Percentiles rank a stretch among this genome's conserved stretches.
These are phyloP conservation scores for Chrysocyon brachyurus DNA, from an alignment of 2,797 vertebrate species.

Conservation along the genomic window DNA sequence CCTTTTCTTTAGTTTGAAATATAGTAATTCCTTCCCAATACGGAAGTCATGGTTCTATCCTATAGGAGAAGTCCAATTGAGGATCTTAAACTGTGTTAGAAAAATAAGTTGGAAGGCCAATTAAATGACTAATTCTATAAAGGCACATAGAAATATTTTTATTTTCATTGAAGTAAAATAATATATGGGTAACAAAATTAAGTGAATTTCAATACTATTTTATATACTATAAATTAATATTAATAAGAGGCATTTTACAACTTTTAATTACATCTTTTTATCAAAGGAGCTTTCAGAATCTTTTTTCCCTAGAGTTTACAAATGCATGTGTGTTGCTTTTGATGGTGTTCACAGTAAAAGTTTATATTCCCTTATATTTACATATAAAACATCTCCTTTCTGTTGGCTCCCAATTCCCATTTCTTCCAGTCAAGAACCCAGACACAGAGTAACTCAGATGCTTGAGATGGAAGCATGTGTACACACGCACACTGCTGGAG, in stretches of 20 bases:
- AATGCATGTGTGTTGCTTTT: not conserved
- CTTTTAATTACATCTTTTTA: not conserved
- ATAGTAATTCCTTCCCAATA: not conserved
- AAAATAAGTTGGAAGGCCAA: not conserved
- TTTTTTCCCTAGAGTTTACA: not conserved
- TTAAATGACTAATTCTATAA: not conserved
- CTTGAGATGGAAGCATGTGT: not conserved
- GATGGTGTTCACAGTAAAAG: not conserved
- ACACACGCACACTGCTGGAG: not conserved
- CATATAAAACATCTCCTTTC: not conserved
- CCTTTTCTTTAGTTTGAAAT: not conserved
- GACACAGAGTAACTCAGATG: not conserved
- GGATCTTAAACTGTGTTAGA: not conserved
- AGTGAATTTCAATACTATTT: not conserved
- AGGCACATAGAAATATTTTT: not conserved
- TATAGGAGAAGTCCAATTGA: not conserved
- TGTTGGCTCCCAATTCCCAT: not conserved
- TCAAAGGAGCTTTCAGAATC: not conserved
- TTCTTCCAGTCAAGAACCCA: not conserved
- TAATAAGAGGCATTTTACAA: not conserved
- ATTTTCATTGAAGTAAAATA: not conserved
- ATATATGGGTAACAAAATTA: not conserved
- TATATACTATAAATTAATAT: not conserved
- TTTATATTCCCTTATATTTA: not conserved
- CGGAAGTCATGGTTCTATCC: not conserved